Evolutionary conservation across 1,140 invertebrate species (phyloP).

Genomic region (Drosophila quadrilineata): DNA sequence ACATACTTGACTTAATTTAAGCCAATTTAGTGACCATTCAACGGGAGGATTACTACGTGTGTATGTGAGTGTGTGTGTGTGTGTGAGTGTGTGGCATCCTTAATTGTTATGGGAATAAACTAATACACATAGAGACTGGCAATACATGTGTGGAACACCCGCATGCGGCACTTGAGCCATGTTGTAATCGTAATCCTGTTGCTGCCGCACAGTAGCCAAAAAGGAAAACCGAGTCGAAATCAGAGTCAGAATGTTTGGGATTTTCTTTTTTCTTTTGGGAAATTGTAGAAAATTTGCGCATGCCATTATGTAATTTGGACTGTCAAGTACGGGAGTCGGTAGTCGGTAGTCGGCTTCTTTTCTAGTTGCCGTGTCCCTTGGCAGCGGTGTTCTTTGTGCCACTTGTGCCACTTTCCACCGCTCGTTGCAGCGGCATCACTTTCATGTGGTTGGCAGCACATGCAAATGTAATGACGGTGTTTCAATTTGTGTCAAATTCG

Average conservation of each 20-base stretch:
- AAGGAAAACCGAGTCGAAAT: neutral
- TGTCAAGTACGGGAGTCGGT: constrained; percentile 16
- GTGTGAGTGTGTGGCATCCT: constrained; percentile 41
- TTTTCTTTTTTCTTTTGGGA: neutral
- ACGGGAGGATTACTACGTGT: constrained; percentile 43
- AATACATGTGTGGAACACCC: constrained; percentile 65
- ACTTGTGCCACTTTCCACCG: constrained; percentile 69
- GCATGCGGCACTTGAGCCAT: constrained; percentile 63
- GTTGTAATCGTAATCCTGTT: constrained; percentile 55
- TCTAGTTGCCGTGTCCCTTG: constrained; percentile 13
- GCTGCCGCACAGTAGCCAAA: constrained; percentile 60
- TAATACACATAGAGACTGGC: constrained; percentile 15
- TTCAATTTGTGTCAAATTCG: constrained; percentile 6
- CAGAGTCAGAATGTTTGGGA: constrained; percentile 9
- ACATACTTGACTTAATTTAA: constrained; percentile 80
- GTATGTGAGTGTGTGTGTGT: constrained; percentile 40
- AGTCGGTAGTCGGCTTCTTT: constrained; percentile 12
- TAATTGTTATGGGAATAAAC: constrained; percentile 48
- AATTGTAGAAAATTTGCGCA: constrained; percentile 50
- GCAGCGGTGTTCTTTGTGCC: constrained; percentile 42
- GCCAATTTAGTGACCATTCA: constrained; percentile 71
- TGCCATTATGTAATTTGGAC: constrained; percentile 71
- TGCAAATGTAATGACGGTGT: constrained; percentile 54
- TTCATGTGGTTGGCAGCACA: constrained; percentile 48
- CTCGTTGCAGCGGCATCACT: too few relatives aligned